Evolutionary conservation across 2,797 vertebrate species (phyloP).

Genomic region (Artibeus jamaicensis): DNA sequence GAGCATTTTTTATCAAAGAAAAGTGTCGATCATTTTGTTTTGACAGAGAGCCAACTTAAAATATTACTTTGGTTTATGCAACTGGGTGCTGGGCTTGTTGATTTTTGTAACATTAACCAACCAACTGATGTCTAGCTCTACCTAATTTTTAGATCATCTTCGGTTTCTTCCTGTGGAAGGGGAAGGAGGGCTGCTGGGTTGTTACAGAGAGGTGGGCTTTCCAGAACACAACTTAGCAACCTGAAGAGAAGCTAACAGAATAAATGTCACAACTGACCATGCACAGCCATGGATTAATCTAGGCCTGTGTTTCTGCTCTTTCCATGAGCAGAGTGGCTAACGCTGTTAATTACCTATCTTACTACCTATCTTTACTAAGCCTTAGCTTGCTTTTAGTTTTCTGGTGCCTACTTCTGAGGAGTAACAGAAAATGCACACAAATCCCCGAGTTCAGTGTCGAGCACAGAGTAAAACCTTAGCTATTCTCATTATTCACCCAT

Average conservation of each 20-base stretch:
- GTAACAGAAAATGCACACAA: not conserved
- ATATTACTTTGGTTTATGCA: not conserved
- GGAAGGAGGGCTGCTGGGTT: not conserved
- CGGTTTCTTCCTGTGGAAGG: not conserved
- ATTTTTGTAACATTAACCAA: not conserved
- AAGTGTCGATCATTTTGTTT: not conserved
- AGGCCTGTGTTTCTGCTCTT: not conserved
- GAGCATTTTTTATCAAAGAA: slow-evolving; percentile 15
- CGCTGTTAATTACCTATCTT: not conserved
- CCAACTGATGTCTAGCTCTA: not conserved
- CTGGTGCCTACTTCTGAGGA: not conserved
- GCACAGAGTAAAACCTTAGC: not conserved
- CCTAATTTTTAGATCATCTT: not conserved
- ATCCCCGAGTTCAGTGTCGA: not conserved
- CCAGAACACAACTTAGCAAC: not conserved
- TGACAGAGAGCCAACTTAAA: not conserved
- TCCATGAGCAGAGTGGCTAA: not conserved
- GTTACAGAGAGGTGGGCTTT: not conserved
- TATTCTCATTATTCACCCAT: not conserved
- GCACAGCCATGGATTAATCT: not conserved
- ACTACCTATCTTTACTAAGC: not conserved
- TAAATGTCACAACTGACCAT: not conserved
- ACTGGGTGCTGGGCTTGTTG: not conserved
- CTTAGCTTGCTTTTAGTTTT: not conserved
- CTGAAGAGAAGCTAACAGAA: not conserved